Base-by-base conservation (phyloP, 2,888 invertebrate genomes). In the Thymelicus acteon region DNA sequence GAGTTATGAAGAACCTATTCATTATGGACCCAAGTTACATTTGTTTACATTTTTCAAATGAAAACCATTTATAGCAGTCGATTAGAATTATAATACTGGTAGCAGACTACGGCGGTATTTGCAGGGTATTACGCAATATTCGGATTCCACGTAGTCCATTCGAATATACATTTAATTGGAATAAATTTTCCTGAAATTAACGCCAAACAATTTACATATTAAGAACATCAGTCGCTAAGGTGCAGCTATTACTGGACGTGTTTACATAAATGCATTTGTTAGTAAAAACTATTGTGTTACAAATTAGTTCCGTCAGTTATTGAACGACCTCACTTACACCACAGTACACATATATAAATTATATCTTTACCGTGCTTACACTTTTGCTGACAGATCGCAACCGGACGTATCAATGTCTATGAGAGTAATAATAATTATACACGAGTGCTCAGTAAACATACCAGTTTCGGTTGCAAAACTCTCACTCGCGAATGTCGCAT, bases 391-490 rank as follows among this genome's bases (percentile, higher is more conserved):
- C 84, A 85, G 79, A 76, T 84, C 57, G 65, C 37, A 71, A 84
- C 89, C 89, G 89, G 90, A 90, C 88, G 81, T 88, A 86, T 87
- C 85, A 88, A 84, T 87, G 84, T 86, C 84, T 86, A 85, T 61
- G 49, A 24, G 52, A 85, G 85, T 81, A 85, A 87, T 86, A 86
- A 87, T 85, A 88, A 90, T 89, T 87, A 89, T 84, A 86, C 86
- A 86, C 82, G 85, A 81, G 80, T 78, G 78, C 82, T 79, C 82
- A 81, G 83, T 85, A 87, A 84, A 82, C 82, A 88, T 91, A 90
- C 92, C 90, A 90, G 92, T 92, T 93, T 92, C 85, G 91, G 89
- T 87, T 85, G 87, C 86, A 85, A 88, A 91, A 93, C 93, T 93
- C 93, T 93, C 93, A 92, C 93, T 93, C 80, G 85, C 90, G 85